These are phyloP conservation scores for Myotis vivesi DNA, from an alignment of 2,797 vertebrate species.

Conservation along the genomic window DNA sequence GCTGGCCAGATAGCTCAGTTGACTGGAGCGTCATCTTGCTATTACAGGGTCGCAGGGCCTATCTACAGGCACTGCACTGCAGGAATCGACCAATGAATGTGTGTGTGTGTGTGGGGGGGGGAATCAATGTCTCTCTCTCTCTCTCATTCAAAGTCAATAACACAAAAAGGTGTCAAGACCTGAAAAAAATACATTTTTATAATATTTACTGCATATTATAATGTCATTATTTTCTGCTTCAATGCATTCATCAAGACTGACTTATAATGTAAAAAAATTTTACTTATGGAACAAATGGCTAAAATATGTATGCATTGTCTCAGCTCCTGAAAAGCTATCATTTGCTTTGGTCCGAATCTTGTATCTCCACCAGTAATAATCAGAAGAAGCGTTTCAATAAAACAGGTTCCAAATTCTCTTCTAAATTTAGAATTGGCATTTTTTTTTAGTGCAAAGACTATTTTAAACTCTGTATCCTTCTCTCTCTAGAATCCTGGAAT, in stretches of 20 bases:
- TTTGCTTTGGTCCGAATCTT: background rate
- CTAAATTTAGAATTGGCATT: slow-evolving; percentile 38
- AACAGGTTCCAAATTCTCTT: background rate
- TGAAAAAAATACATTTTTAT: slow-evolving; percentile 69
- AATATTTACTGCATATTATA: slow-evolving; percentile 68
- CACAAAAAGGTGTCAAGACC: slow-evolving; percentile 56
- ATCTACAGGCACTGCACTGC: background rate
- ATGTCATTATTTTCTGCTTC: slow-evolving; percentile 68
- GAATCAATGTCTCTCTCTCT: background rate
- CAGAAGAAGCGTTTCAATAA: slow-evolving; percentile 21
- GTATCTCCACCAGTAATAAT: background rate
- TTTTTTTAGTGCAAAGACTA: background rate
- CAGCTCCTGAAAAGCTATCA: background rate
- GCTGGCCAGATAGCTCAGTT: background rate
- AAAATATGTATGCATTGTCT: background rate
- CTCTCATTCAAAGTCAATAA: background rate
- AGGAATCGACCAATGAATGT: background rate
- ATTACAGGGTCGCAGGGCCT: background rate
- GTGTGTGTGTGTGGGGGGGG: background rate
- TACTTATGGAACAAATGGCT: slow-evolving; percentile 49
- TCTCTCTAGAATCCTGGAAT: background rate
- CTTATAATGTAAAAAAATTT: slow-evolving; percentile 58
- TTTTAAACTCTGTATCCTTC: background rate
- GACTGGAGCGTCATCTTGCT: background rate
- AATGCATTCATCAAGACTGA: slow-evolving; percentile 54